phyloP scores from a whole-genome alignment of 2,797 vertebrate genomes.

The Sebastolobus altivelis region DNA sequence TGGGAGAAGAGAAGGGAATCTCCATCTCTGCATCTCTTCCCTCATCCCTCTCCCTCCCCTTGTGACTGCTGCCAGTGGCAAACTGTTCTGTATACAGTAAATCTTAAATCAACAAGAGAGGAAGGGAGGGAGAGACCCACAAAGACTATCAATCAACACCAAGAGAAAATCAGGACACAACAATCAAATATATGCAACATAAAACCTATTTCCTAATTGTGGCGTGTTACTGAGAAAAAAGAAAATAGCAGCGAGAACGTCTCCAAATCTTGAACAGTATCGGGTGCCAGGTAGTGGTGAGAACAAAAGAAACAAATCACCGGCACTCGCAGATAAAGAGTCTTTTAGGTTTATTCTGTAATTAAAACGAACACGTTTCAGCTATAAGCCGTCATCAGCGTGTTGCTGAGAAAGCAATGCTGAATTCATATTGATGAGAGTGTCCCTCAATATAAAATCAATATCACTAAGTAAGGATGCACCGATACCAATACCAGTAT shows the following conservation, averaged over 20 bases:
- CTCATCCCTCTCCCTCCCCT: neutral
- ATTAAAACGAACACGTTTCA: too few species aligned
- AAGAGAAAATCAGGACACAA: constrained; percentile 4
- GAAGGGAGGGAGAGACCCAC: neutral
- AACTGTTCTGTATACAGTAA: constrained; percentile 54
- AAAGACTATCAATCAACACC: constrained; percentile 21
- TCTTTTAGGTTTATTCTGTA: too few species aligned
- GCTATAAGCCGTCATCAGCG: too few species aligned
- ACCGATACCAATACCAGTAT: too few species aligned
- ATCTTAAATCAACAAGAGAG: constrained; percentile 43
- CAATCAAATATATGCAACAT: constrained; percentile 8
- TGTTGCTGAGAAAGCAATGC: neutral
- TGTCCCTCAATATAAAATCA: constrained; percentile 37
- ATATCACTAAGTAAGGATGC: too few species aligned
- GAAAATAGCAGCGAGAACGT: too few species aligned
- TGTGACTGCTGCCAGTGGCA: constrained; percentile 50
- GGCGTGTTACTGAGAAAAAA: neutral
- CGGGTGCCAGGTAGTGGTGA: too few species aligned
- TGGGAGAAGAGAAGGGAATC: constrained; percentile 61
- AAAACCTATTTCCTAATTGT: neutral
- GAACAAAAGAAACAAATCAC: too few species aligned
- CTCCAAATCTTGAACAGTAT: too few species aligned
- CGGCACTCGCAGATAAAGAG: too few species aligned
- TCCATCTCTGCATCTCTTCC: constrained; percentile 56
- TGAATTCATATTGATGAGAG: constrained; percentile 22